A percentile compares a stretch with the other conserved stretches of the same genome.
Evolutionary conservation across 2,113 vertebrate genomes (phyloP).

Genomic region (Atherinomorus stipes): DNA sequence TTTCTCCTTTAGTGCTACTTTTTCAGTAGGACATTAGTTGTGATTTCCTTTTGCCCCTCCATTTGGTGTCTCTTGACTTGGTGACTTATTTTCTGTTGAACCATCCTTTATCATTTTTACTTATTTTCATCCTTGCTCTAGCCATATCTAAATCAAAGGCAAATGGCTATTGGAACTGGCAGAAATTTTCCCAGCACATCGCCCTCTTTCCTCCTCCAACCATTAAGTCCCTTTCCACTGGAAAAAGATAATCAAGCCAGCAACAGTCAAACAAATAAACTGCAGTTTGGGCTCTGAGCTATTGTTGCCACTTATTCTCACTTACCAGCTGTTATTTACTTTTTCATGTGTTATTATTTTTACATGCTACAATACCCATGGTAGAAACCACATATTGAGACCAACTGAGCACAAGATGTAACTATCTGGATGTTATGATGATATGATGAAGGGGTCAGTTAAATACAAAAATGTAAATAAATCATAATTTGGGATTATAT

Average conservation of each 20-base stretch:
- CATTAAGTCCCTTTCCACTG: constrained; percentile 61
- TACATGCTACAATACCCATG: too few relatives aligned
- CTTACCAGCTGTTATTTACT: constrained; percentile 63
- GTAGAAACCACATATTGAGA: too few relatives aligned
- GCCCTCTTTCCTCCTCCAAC: too few relatives aligned
- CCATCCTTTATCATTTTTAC: not conserved
- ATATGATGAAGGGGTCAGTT: too few relatives aligned
- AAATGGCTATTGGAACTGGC: constrained; percentile 48
- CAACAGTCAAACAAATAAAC: constrained; percentile 75
- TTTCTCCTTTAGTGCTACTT: not conserved
- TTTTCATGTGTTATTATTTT: too few relatives aligned
- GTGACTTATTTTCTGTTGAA: not conserved
- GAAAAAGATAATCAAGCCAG: constrained; percentile 63
- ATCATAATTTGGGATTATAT: too few relatives aligned
- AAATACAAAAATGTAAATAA: too few relatives aligned
- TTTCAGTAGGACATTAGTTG: too few relatives aligned
- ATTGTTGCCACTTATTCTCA: constrained; percentile 53
- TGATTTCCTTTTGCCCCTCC: not conserved
- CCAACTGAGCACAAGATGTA: too few relatives aligned
- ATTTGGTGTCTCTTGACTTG: too few relatives aligned
- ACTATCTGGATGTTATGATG: too few relatives aligned
- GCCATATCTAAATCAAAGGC: constrained; percentile 41
- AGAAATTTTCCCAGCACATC: constrained; percentile 66
- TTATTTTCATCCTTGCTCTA: constrained; percentile 31
- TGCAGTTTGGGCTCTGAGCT: not conserved